These are phyloP conservation scores for Rhodeus uyekii DNA, from an alignment of 2,797 vertebrate species.

Conservation along the genomic window DNA sequence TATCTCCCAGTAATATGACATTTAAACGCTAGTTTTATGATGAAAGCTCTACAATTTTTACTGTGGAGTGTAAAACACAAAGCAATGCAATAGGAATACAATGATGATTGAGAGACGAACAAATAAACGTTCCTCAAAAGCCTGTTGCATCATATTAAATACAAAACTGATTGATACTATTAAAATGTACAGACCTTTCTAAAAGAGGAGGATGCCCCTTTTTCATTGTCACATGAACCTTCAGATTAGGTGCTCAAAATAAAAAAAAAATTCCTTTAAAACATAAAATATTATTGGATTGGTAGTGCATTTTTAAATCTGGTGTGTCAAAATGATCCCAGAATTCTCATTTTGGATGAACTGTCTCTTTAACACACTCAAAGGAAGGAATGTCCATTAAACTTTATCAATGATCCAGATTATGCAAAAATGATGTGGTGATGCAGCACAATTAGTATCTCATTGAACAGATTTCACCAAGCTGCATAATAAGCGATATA, in stretches of 20 bases:
- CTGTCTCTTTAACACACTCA: neutral
- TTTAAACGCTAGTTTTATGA: too few species aligned
- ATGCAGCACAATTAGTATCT: neutral
- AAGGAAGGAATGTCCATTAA: neutral
- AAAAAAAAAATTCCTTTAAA: neutral
- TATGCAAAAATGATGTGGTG: neutral
- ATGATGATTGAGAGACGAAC: too few species aligned
- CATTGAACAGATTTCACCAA: conserved; percentile 1
- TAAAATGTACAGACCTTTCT: too few species aligned
- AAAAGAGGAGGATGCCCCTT: too few species aligned
- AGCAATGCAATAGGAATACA: too few species aligned
- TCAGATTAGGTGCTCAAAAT: neutral
- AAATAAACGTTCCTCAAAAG: too few species aligned
- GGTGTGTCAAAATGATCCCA: neutral
- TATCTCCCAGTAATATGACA: too few species aligned
- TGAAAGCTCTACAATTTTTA: too few species aligned
- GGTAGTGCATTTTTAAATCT: neutral
- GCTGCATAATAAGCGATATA: conserved; percentile 1
- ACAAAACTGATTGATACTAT: too few species aligned
- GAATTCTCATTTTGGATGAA: neutral
- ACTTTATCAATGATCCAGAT: conserved; percentile 28
- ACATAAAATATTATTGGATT: neutral
- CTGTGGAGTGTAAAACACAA: too few species aligned
- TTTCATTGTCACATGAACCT: too few species aligned
- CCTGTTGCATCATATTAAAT: too few species aligned